Percentiles rank a stretch among this genome's conserved stretches.
Conservation (phyloP, 1,140 invertebrate species). For the Cydia amplana region DNA sequence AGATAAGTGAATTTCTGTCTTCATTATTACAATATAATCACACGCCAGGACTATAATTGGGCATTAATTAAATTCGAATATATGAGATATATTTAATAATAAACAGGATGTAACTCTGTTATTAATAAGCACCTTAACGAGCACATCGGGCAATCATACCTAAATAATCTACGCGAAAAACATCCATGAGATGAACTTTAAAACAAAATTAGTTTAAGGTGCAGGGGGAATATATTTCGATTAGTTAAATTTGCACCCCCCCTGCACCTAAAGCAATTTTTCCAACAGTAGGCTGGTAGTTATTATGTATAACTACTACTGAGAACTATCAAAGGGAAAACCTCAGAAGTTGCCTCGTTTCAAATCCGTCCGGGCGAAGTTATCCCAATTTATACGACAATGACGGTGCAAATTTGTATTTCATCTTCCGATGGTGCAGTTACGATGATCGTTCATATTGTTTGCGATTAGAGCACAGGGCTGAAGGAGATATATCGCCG, state of each 20-base stretch:
- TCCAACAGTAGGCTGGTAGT: not conserved
- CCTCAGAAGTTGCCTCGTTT: not conserved
- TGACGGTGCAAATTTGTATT: constrained; percentile 17
- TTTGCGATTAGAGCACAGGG: constrained; percentile 47
- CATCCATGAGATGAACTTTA: not conserved
- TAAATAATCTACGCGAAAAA: not conserved
- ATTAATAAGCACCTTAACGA: too few relatives aligned
- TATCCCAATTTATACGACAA: constrained; percentile 4
- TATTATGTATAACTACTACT: not conserved
- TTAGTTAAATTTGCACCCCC: too few relatives aligned
- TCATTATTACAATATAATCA: constrained; percentile 2
- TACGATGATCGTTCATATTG: constrained; percentile 46
- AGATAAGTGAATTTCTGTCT: not conserved
- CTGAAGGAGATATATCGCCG: constrained; percentile 51
- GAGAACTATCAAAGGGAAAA: not conserved
- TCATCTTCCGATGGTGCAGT: constrained; percentile 38
- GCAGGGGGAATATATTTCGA: too few relatives aligned
- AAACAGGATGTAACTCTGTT: too few relatives aligned
- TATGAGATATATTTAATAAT: not conserved
- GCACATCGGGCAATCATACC: not conserved
- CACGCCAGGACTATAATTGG: not conserved
- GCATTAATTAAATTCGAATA: not conserved
- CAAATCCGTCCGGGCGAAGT: not conserved
- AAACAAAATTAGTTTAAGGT: not conserved
- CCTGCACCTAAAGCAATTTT: too few relatives aligned